phyloP scores from a whole-genome alignment of 2,888 invertebrate species.

The Scelioninae gen. 1 region DNA sequence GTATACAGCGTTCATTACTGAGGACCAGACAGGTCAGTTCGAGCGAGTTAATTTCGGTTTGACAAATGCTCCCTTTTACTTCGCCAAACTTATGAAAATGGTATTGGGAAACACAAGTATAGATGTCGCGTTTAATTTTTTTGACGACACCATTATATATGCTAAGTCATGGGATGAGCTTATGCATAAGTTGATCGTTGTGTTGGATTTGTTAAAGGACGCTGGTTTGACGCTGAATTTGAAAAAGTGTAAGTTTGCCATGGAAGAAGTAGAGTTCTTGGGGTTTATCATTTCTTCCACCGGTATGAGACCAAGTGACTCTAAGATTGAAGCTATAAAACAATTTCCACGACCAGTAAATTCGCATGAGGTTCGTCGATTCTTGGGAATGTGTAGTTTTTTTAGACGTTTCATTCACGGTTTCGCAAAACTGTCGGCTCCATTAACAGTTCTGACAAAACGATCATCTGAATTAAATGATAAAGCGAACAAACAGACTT shows the following conservation, averaged over 20 bases:
- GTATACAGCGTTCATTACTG: conserved; percentile 15
- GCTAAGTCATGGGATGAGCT: not conserved
- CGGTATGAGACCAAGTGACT: not conserved
- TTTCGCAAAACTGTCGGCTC: not conserved
- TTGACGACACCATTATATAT: conserved; percentile 18
- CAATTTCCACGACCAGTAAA: conserved; percentile 1
- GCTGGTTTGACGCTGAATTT: conserved; percentile 5
- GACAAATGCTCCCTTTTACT: conserved; percentile 6
- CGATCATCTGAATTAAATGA: not conserved
- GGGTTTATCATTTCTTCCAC: not conserved
- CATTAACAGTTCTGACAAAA: not conserved
- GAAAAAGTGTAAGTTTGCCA: conserved; percentile 7
- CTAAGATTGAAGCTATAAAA: conserved; percentile 3
- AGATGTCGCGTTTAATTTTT: not conserved
- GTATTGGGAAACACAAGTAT: too few relatives aligned
- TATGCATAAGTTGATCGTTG: not conserved
- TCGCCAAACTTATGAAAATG: too few relatives aligned
- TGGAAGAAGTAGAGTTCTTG: conserved; percentile 4
- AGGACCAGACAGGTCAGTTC: conserved; percentile 14
- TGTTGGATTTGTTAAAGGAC: conserved; percentile 7
- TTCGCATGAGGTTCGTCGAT: not conserved
- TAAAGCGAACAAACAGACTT: not conserved
- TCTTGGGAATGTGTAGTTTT: conserved; percentile 11
- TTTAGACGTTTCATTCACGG: conserved; percentile 19
- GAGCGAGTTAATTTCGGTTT: not conserved